Evolutionary conservation across 1,140 invertebrate genomes (phyloP).

Genomic region (Zophobas atratus): DNA sequence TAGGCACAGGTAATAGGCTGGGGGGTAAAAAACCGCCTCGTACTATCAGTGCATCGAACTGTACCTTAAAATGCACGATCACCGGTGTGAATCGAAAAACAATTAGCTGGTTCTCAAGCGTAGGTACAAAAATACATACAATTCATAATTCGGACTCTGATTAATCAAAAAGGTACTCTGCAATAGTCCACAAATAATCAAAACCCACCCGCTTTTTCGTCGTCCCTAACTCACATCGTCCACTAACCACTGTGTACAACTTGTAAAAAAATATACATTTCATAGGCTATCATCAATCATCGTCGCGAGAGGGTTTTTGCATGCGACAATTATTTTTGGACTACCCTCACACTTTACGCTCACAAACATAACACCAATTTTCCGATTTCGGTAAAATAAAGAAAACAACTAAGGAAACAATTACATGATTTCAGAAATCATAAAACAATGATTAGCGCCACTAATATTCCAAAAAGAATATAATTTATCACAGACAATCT

Average conservation of each 20-base stretch:
- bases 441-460: constrained; percentile 53
- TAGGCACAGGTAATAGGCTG: constrained; percentile 60
- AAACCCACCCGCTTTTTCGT: constrained; percentile 22
- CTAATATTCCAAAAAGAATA: constrained; percentile 61
- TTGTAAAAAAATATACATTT: constrained; percentile 43
- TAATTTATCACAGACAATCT: constrained; percentile 63
- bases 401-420: constrained; percentile 12
- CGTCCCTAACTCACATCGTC: constrained; percentile 18
- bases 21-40: constrained; percentile 50
- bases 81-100: constrained; percentile 44
- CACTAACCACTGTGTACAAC: constrained; percentile 34
- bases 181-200: constrained; percentile 48
- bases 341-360: constrained; percentile 43
- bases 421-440: constrained; percentile 42
- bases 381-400: constrained; percentile 12
- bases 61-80: constrained; percentile 46
- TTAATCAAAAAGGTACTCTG: constrained; percentile 30
- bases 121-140: constrained; percentile 47
- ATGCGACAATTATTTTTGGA: constrained; percentile 46
- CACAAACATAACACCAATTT: constrained; percentile 40
- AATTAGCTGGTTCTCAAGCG: constrained; percentile 39
- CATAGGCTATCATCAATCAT: constrained; percentile 6
- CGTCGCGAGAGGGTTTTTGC: constrained; percentile 19
- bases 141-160: constrained; percentile 37
- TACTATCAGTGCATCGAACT: constrained; percentile 46